phyloP scores from a whole-genome alignment of 2,797 vertebrate genomes.

The Xenopus petersii region DNA sequence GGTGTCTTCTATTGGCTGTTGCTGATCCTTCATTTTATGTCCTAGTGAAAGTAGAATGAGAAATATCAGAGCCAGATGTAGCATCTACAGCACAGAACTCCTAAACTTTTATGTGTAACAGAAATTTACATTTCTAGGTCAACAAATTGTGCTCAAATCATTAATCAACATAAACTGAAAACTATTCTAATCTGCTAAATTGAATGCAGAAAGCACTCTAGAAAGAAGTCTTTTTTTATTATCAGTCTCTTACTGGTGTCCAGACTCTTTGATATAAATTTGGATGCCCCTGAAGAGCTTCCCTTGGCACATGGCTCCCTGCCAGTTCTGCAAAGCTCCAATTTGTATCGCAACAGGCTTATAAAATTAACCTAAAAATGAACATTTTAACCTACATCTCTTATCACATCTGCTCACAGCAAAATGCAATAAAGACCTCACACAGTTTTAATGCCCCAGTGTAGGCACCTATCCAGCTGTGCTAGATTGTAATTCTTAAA shows the following conservation, averaged over 20 bases:
- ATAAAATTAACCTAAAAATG: conserved; percentile 24
- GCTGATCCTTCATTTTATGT: conserved; percentile 51
- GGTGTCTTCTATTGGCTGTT: conserved; percentile 58
- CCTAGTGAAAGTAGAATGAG: conserved; percentile 39
- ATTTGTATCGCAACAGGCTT: conserved; percentile 37
- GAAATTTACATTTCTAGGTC: conserved; percentile 53
- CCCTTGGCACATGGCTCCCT: conserved; percentile 31
- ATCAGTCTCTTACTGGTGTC: conserved; percentile 44
- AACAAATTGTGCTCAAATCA: conserved; percentile 48
- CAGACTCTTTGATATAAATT: conserved; percentile 37
- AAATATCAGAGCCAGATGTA: conserved; percentile 18
- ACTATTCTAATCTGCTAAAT: conserved; percentile 32
- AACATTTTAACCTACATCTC: conserved; percentile 26
- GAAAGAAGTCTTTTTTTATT: conserved; percentile 42
- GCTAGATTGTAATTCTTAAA: not conserved
- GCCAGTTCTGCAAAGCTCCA: conserved; percentile 39
- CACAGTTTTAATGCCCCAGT: not conserved
- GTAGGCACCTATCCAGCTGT: not conserved
- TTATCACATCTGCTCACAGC: conserved; percentile 36
- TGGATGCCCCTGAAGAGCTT: conserved; percentile 38
- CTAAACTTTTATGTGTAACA: conserved; percentile 45
- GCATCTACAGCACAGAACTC: conserved; percentile 48
- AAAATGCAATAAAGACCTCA: conserved; percentile 23
- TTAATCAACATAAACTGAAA: conserved; percentile 44
- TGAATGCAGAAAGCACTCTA: conserved; percentile 37